These are phyloP conservation scores for Mercenaria mercenaria DNA, from an alignment of 1,140 invertebrate genomes.

Conservation along the genomic window DNA sequence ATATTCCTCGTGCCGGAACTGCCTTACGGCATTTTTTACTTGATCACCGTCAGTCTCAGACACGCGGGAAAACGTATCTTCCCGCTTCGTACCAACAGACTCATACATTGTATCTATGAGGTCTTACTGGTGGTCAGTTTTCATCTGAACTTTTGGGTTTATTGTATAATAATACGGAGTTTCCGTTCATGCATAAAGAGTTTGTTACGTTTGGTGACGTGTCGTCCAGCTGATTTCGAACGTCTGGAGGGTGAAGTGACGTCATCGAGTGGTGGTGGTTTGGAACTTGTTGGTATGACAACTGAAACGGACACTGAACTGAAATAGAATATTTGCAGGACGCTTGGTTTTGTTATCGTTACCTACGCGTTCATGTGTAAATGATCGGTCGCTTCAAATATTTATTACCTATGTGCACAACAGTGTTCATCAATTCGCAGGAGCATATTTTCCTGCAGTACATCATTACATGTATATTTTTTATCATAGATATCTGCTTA, in stretches of 20 bases:
- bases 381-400: too few species aligned
- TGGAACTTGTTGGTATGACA: constrained; percentile 70
- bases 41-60: constrained; percentile 9
- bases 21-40: constrained; percentile 52
- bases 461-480: too few species aligned
- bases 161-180: constrained; percentile 26
- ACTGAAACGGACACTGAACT: not conserved
- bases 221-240: not conserved
- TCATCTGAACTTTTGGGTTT: constrained; percentile 66
- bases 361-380: too few species aligned
- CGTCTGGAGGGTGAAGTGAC: constrained; percentile 8
- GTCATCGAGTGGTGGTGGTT: not conserved
- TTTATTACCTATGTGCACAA: too few species aligned
- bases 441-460: too few species aligned
- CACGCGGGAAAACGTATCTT: constrained; percentile 14
- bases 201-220: not conserved
- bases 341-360: too few species aligned
- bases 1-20: constrained; percentile 54
- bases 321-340: not conserved
- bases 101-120: constrained; percentile 42
- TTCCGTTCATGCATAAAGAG: constrained; percentile 17
- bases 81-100: constrained; percentile 33
- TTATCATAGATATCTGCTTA: too few species aligned
- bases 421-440: too few species aligned
- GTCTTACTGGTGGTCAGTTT: constrained; percentile 24